Evolutionary conservation across 2,888 invertebrate species (phyloP).

Genomic region (Herminia tarsipennalis): DNA sequence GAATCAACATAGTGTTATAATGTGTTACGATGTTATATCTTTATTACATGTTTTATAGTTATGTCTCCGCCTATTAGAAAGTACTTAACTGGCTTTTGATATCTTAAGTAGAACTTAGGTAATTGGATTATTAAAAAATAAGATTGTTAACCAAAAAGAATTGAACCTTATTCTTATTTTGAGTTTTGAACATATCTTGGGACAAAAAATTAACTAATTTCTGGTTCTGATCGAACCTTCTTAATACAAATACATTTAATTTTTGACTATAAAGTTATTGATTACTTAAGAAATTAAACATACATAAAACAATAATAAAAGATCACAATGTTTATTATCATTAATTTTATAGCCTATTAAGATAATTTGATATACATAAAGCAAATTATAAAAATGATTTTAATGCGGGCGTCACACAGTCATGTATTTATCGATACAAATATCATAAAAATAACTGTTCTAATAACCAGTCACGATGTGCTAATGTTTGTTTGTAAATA

Average conservation of each 20-base stretch:
- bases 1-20: slow-evolving; percentile 16
- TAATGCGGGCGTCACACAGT: slow-evolving; percentile 16
- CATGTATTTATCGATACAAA: slow-evolving; percentile 14
- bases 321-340: too few relatives aligned
- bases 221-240: too few relatives aligned
- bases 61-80: slow-evolving; percentile 18
- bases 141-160: too few relatives aligned
- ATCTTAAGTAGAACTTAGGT: slow-evolving; percentile 2
- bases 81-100: slow-evolving; percentile 8
- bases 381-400: slow-evolving; percentile 15
- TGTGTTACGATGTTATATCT: slow-evolving; percentile 18
- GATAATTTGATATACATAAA: slow-evolving; percentile 18
- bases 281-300: too few relatives aligned
- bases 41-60: slow-evolving; percentile 28
- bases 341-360: slow-evolving; percentile 13
- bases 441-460: slow-evolving; percentile 29
- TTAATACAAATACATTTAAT: too few relatives aligned
- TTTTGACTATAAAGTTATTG: too few relatives aligned
- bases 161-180: too few relatives aligned
- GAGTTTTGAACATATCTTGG: too few relatives aligned
- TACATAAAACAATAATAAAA: too few relatives aligned
- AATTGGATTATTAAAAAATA: too few relatives aligned
- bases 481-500: slow-evolving; percentile 10
- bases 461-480: slow-evolving; percentile 12
- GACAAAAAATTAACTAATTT: too few relatives aligned